These are phyloP conservation scores for Argopecten irradians DNA, from an alignment of 1,140 invertebrate species.

Conservation along the genomic window DNA sequence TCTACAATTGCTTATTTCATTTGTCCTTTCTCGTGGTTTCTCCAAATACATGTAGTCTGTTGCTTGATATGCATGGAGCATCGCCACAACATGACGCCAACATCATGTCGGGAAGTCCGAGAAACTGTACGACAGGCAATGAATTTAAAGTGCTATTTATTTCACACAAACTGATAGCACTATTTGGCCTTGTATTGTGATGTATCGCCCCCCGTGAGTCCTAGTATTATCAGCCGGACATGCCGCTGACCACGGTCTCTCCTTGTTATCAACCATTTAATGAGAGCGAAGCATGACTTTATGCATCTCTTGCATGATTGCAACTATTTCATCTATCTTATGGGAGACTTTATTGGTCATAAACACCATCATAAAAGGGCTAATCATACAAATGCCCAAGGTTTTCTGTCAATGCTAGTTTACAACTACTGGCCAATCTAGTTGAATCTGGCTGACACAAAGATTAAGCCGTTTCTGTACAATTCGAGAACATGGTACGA, in stretches of 20 bases:
- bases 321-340: not conserved
- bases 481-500: not conserved
- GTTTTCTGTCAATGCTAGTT: not conserved
- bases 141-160: conserved; percentile 12
- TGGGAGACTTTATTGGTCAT: not conserved
- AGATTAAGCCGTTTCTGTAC: not conserved
- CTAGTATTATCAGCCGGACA: not conserved
- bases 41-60: not conserved
- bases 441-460: not conserved
- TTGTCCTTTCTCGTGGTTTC: not conserved
- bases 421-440: not conserved
- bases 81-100: not conserved
- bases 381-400: not conserved
- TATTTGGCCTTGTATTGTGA: not conserved
- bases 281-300: not conserved
- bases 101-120: not conserved
- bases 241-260: not conserved
- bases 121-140: not conserved
- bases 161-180: not conserved
- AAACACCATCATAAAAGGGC: not conserved
- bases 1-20: not conserved
- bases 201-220: not conserved
- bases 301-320: not conserved
- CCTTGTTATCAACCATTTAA: not conserved
- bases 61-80: not conserved